Percentiles rank a stretch among this genome's conserved stretches.
Conservation (phyloP, 2,888 invertebrate genomes). For the Amblyteles armatorius region DNA sequence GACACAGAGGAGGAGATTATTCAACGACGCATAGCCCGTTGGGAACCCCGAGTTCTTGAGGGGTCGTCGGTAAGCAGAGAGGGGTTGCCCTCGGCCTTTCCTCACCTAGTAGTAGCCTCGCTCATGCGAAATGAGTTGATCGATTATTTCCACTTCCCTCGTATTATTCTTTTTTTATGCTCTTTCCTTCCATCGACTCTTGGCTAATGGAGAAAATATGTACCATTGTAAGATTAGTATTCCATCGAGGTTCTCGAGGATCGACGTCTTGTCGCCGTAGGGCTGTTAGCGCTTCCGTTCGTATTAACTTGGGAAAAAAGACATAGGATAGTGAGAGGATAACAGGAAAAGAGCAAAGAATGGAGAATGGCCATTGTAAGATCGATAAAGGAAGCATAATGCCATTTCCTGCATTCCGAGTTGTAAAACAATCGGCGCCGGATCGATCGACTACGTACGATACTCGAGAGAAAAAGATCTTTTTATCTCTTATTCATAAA, state of each 20-base stretch:
- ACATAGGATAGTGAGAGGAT: not conserved
- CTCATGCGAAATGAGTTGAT: constrained; percentile 69
- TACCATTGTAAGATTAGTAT: constrained; percentile 74
- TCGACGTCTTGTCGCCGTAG: constrained; percentile 56
- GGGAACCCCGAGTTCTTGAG: not conserved
- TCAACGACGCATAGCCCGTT: not conserved
- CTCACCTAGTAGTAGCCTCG: constrained; percentile 55
- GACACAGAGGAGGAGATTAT: not conserved
- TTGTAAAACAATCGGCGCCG: not conserved
- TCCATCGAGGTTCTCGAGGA: constrained; percentile 69
- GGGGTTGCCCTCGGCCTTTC: constrained; percentile 38
- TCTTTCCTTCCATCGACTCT: constrained; percentile 45
- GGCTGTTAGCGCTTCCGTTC: constrained; percentile 62
- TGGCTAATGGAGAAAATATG: constrained; percentile 75
- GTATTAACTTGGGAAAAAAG: constrained; percentile 34
- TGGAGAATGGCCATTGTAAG: constrained; percentile 1
- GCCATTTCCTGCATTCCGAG: constrained; percentile 2
- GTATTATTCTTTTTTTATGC: constrained; percentile 25
- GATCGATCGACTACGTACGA: not conserved
- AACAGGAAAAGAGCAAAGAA: constrained; percentile 29
- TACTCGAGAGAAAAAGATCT: not conserved
- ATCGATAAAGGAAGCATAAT: constrained; percentile 31
- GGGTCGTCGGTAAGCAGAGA: constrained; percentile 13
- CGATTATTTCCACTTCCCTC: constrained; percentile 67
- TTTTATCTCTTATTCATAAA: not conserved